Conservation (phyloP, 37 sponge, comb jelly and placozoan species). For the Cladorhizidae sp. region DNA sequence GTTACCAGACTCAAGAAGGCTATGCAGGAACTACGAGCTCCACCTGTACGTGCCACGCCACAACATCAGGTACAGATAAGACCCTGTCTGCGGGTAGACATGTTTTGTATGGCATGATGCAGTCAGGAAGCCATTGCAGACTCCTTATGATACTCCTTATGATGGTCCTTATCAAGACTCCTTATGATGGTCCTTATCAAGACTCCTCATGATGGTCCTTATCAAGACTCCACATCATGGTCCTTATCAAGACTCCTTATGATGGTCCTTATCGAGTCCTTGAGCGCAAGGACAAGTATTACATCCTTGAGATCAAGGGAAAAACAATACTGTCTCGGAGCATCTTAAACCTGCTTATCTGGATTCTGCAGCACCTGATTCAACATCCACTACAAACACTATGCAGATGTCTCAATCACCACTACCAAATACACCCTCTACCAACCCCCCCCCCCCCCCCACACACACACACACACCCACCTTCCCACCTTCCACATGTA, state of each 20-base stretch:
- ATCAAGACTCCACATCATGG: constrained; percentile 11
- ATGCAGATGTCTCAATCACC: too few relatives aligned
- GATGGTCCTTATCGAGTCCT: constrained; percentile 64
- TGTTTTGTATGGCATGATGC: constrained; percentile 69
- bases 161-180: background rate
- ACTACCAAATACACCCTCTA: too few relatives aligned
- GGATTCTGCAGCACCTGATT: too few relatives aligned
- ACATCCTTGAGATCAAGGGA: constrained; percentile 54
- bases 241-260: background rate
- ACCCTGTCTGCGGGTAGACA: constrained; percentile 44
- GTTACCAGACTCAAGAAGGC: constrained; percentile 36
- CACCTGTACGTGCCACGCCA: constrained; percentile 16
- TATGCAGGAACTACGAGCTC: constrained; percentile 23
- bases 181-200: constrained; percentile 57
- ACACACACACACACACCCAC: too few relatives aligned
- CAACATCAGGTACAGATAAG: constrained; percentile 8
- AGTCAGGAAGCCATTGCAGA: constrained; percentile 56
- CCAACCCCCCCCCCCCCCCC: too few relatives aligned
- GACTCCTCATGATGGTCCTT: constrained; percentile 19
- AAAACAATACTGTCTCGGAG: constrained; percentile 49
- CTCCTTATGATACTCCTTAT: constrained; percentile 46
- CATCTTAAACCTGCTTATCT: constrained; percentile 69
- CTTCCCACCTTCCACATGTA: too few relatives aligned
- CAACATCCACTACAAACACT: too few relatives aligned
- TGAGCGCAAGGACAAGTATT: constrained; percentile 49